Percentiles rank a stretch among this genome's conserved stretches.
These are phyloP conservation scores for Anoplolepis gracilipes DNA, from an alignment of 1,140 invertebrate species.

Conservation along the genomic window DNA sequence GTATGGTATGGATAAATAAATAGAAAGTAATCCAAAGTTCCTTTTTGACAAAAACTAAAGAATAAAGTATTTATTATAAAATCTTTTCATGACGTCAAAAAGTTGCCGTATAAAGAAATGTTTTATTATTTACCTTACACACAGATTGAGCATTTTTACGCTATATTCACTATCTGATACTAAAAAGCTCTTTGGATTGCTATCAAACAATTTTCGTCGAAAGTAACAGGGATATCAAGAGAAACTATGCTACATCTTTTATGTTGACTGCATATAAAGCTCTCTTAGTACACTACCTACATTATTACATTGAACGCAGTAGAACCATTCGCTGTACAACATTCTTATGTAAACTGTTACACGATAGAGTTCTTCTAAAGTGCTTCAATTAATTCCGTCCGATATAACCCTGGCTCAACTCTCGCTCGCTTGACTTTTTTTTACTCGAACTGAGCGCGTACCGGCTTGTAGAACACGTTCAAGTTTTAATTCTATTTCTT, in stretches of 20 bases:
- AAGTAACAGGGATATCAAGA: not conserved
- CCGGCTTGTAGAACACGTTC: constrained; percentile 29
- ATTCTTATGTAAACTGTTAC: constrained; percentile 59
- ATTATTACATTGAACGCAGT: not conserved
- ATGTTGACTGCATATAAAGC: constrained; percentile 7
- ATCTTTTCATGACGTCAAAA: not conserved
- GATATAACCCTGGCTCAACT: constrained; percentile 44
- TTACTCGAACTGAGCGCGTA: constrained; percentile 22
- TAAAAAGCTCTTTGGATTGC: not conserved
- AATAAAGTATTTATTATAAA: too few relatives aligned
- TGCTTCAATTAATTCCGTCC: constrained; percentile 54
- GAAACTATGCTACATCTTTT: not conserved
- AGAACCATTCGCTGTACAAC: constrained; percentile 7
- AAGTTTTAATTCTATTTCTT: constrained; percentile 57
- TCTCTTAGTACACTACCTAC: not conserved
- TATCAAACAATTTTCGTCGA: not conserved
- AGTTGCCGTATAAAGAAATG: not conserved
- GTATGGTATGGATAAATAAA: too few relatives aligned
- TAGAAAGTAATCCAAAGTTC: too few relatives aligned
- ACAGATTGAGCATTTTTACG: not conserved
- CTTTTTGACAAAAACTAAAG: too few relatives aligned
- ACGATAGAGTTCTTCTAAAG: constrained; percentile 54
- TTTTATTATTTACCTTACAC: not conserved
- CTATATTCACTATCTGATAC: not conserved
- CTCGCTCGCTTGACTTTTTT: constrained; percentile 50